These are phyloP conservation scores for Leptinotarsa lineolata DNA, from an alignment of 1,140 invertebrate species.

Conservation along the genomic window DNA sequence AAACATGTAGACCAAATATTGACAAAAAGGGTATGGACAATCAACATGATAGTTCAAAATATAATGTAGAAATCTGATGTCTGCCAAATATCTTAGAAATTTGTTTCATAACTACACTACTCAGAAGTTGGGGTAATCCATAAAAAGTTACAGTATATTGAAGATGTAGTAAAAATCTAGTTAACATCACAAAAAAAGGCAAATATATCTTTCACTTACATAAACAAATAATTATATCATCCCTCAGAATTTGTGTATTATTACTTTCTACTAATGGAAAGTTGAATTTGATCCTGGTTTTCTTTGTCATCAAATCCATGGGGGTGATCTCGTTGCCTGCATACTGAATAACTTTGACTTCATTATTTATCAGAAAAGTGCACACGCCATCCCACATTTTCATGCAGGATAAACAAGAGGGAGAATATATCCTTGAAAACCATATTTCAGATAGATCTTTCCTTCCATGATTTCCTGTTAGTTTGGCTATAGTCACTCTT, in stretches of 20 bases:
- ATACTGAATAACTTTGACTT: constrained; percentile 46
- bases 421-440: constrained; percentile 52
- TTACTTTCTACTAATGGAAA: constrained; percentile 34
- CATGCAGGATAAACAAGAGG: constrained; percentile 47
- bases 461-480: constrained; percentile 34
- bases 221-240: constrained; percentile 50
- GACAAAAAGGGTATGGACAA: too few relatives aligned
- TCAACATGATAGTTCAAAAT: too few relatives aligned
- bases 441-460: constrained; percentile 47
- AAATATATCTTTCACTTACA: constrained; percentile 39
- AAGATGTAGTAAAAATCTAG: too few relatives aligned
- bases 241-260: constrained; percentile 43
- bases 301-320: constrained; percentile 40
- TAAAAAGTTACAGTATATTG: too few relatives aligned
- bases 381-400: constrained; percentile 51
- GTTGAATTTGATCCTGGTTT: constrained; percentile 40
- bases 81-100: too few relatives aligned
- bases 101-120: too few relatives aligned
- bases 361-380: constrained; percentile 49
- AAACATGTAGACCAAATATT: too few relatives aligned
- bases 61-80: too few relatives aligned
- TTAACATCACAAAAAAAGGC: too few relatives aligned
- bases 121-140: too few relatives aligned
- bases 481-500: constrained; percentile 45
- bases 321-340: constrained; percentile 38